Evolutionary conservation across 1,140 invertebrate genomes (phyloP), one percentile per base, ranked within the genome.

Genomic region (Hylyphantes graminicola): DNA sequence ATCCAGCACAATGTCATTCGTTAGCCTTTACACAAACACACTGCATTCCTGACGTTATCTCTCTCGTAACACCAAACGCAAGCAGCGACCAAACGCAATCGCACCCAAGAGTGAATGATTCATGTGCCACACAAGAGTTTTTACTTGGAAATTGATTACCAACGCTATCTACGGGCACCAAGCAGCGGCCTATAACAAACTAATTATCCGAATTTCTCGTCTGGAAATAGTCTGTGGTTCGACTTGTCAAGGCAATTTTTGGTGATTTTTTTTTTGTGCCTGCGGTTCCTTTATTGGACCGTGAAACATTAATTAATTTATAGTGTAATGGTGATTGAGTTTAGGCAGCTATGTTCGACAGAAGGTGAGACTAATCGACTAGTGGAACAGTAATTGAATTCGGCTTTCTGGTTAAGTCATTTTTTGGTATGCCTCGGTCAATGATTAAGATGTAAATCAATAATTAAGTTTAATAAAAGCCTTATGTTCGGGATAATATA

Each of bases 291-390:
- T 73, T 73, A 81, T 72, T 81, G 55, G 50, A 17, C 65, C 78
- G 53, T 63, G 78, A 81, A 73, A 57, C 65, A 81, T 81, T 81
- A 81, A 81, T 81, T 81, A 81, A 81, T 57, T 77, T 77, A 65
- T 77, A 77, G 19, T 54, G 50, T 77, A 77, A 77, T 63, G 75
- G 55, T 67, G 75, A 77, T 77, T 35, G 59, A 67, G 65, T 67
- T 63, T 63, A n/a, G 70, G 15, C 63, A n/a, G 19, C 67, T 70
- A 51, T 35, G 35, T 35, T 35, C 35, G 35, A 35, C 35, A 35
- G 35, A 35, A 73, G 35, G 73, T 13, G 55, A 21, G n/a, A 57
- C 35, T 59, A 35, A 35, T 35, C 1, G 57, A 61, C 12, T 61
- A 15, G 10, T 65, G 17, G 57, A 73, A 54, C 63, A 21, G 75